A percentile compares a stretch with the other conserved stretches of the same genome.
These are phyloP conservation scores for Drosophila carrolli DNA, from an alignment of 1,140 invertebrate species.

Conservation along the genomic window DNA sequence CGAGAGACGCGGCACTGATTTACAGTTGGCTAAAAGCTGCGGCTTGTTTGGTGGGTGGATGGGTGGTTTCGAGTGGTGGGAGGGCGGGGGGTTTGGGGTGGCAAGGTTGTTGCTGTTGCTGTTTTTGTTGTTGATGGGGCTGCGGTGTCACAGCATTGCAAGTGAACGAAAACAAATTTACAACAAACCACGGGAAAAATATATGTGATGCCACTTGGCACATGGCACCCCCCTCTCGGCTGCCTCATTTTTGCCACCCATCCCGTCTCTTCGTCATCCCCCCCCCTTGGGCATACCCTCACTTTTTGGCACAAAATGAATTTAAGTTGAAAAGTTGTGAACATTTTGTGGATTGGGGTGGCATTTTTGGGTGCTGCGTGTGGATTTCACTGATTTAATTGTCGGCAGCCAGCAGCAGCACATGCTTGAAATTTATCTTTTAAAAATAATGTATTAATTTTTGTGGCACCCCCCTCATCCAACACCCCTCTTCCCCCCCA, in stretches of 20 bases:
- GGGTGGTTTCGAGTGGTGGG: background rate
- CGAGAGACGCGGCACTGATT: slow-evolving; percentile 73
- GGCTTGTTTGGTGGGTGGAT: slow-evolving; percentile 32
- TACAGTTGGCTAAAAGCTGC: slow-evolving; percentile 63
- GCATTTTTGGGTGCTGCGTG: slow-evolving; percentile 56
- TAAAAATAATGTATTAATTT: slow-evolving; percentile 83
- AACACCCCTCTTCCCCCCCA: background rate
- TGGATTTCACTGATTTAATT: slow-evolving; percentile 83
- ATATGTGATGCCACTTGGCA: slow-evolving; percentile 72
- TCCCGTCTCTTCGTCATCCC: background rate
- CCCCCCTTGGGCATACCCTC: background rate
- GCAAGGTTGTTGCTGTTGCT: slow-evolving; percentile 10
- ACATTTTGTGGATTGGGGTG: slow-evolving; percentile 63
- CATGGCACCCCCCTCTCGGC: background rate
- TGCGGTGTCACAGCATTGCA: slow-evolving; percentile 76
- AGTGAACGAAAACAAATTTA: slow-evolving; percentile 83
- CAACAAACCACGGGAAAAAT: slow-evolving; percentile 79
- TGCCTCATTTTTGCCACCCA: background rate
- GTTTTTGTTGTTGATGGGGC: slow-evolving; percentile 26
- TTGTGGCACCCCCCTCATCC: slow-evolving; percentile 45
- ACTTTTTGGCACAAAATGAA: slow-evolving; percentile 70
- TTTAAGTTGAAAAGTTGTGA: slow-evolving; percentile 83
- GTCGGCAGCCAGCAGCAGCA: slow-evolving; percentile 45
- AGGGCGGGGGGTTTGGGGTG: too few species aligned
- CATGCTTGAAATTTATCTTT: slow-evolving; percentile 77